These are phyloP conservation scores for Novumbra hubbsi DNA, from an alignment of 2,797 vertebrate species.

Conservation along the genomic window DNA sequence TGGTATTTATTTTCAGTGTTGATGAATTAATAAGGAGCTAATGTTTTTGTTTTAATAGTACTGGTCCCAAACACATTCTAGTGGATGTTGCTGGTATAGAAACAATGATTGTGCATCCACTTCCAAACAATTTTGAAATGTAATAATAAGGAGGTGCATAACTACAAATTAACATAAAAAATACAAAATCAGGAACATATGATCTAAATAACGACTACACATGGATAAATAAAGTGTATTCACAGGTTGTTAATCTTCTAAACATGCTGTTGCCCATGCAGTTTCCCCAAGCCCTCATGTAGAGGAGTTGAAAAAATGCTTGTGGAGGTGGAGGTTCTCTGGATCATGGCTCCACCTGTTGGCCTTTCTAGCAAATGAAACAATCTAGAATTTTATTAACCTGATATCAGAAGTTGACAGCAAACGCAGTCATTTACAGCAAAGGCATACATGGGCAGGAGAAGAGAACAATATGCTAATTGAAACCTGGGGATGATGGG, in stretches of 20 bases:
- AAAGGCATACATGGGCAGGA: too few relatives aligned
- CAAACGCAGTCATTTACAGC: too few relatives aligned
- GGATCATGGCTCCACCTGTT: slow-evolving; percentile 1
- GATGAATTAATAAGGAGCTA: neutral
- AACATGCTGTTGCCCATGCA: neutral
- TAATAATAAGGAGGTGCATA: too few relatives aligned
- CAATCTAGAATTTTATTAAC: neutral
- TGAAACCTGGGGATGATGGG: too few relatives aligned
- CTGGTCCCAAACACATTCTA: too few relatives aligned
- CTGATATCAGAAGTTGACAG: too few relatives aligned
- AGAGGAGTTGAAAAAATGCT: neutral
- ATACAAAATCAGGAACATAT: neutral
- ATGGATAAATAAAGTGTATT: neutral
- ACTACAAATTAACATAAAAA: neutral
- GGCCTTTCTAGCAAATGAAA: neutral
- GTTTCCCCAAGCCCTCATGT: neutral
- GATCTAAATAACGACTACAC: neutral
- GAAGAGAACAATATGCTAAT: too few relatives aligned
- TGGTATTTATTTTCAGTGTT: neutral
- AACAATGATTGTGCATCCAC: too few relatives aligned
- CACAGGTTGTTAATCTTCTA: neutral
- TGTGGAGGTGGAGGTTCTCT: neutral
- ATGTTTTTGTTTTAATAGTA: neutral
- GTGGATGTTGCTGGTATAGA: too few relatives aligned
- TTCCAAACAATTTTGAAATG: too few relatives aligned